phyloP scores from a whole-genome alignment of 2,888 invertebrate genomes.

The Parthenolecanium corni region DNA sequence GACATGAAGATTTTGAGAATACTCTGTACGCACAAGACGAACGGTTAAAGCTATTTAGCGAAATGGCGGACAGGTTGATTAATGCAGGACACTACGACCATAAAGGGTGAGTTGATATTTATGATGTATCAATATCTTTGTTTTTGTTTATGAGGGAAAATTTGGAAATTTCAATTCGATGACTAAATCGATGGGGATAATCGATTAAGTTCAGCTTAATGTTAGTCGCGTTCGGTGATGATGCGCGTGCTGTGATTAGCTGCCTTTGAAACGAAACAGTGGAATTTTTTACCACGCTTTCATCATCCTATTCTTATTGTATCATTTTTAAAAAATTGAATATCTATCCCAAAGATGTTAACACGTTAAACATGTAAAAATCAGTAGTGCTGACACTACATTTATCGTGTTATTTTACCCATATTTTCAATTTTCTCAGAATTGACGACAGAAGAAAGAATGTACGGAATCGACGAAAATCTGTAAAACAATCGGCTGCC shows the following conservation, averaged over 20 bases:
- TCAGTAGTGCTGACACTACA: too few species aligned
- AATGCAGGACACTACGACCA: conserved; percentile 67
- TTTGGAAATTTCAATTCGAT: too few species aligned
- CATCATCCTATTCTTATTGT: background rate
- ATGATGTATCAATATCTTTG: background rate
- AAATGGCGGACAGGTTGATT: conserved; percentile 69
- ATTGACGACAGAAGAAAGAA: conserved; percentile 60
- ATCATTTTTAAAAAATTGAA: background rate
- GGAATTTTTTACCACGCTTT: background rate
- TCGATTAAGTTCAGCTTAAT: too few species aligned
- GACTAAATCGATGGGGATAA: too few species aligned
- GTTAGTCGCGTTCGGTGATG: too few species aligned
- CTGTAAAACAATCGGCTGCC: conserved; percentile 61
- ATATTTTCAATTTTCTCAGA: conserved; percentile 41
- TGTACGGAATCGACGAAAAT: conserved; percentile 60
- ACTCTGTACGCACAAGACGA: conserved; percentile 88
- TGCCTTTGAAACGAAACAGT: too few species aligned
- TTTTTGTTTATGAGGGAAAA: too few species aligned
- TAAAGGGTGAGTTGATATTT: conserved; percentile 49
- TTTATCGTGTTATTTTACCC: background rate
- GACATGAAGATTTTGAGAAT: conserved; percentile 87
- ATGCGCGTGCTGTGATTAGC: too few species aligned
- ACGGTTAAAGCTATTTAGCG: conserved; percentile 66
- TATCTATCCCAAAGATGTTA: too few species aligned
- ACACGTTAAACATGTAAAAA: too few species aligned